Percentiles rank a stretch among this genome's conserved stretches.
Conservation (phyloP, 2,797 vertebrate genomes). For the Enteromius radiatus region DNA sequence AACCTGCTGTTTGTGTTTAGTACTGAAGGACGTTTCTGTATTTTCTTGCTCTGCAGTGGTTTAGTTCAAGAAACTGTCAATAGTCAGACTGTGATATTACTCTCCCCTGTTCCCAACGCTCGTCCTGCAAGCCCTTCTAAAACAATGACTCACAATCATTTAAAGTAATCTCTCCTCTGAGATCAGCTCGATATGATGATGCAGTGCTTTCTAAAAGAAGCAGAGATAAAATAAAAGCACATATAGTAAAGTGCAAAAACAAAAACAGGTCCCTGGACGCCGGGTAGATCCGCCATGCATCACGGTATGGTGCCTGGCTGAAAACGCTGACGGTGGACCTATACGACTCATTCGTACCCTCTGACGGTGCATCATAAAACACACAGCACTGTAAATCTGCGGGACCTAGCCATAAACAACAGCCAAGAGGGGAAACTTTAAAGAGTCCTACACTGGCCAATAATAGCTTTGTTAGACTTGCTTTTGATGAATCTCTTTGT, state of each 20-base stretch:
- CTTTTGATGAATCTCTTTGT: conserved; percentile 79
- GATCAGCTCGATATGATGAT: conserved; percentile 75
- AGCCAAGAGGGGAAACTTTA: conserved; percentile 78
- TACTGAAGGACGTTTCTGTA: neutral
- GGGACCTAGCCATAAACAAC: conserved; percentile 77
- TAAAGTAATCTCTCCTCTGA: conserved; percentile 73
- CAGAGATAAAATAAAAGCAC: conserved; percentile 74
- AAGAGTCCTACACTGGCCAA: conserved; percentile 74
- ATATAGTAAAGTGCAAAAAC: conserved; percentile 64
- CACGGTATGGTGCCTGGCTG: conserved; percentile 54
- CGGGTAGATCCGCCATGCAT: conserved; percentile 70
- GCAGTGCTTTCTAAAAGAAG: conserved; percentile 75
- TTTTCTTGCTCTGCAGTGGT: conserved; percentile 3
- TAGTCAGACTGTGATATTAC: conserved; percentile 51
- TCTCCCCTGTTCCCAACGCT: conserved; percentile 34
- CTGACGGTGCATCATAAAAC: conserved; percentile 80
- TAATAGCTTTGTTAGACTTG: conserved; percentile 79
- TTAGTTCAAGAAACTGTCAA: conserved; percentile 49
- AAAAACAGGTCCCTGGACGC: conserved; percentile 64
- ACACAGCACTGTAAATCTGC: conserved; percentile 78
- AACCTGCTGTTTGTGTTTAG: neutral
- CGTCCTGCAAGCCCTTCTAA: conserved; percentile 52
- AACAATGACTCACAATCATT: conserved; percentile 78
- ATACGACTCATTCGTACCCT: conserved; percentile 75
- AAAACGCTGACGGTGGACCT: conserved; percentile 77